Evolutionary conservation across 2,888 invertebrate genomes (phyloP).

Genomic region (Nemapogon koenigi): DNA sequence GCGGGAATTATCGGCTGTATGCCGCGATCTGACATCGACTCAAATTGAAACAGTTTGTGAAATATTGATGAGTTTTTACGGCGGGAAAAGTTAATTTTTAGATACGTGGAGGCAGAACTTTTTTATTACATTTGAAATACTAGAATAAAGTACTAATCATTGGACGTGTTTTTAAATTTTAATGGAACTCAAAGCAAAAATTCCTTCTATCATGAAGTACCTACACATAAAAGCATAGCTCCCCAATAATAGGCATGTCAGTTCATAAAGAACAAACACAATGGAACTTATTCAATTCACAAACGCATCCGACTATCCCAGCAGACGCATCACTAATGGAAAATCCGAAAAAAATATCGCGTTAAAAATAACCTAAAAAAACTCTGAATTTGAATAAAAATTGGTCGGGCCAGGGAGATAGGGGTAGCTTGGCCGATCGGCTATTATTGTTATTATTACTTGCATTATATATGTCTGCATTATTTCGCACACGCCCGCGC

Average conservation of each 20-base stretch:
- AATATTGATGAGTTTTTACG: neutral
- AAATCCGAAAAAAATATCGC: constrained; percentile 58
- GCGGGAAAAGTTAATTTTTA: neutral
- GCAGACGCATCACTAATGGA: constrained; percentile 55
- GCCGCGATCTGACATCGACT: neutral
- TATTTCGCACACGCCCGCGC: constrained; percentile 52
- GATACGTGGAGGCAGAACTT: too few relatives aligned
- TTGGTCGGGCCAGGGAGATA: constrained; percentile 49
- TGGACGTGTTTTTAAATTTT: too few relatives aligned
- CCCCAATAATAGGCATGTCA: too few relatives aligned
- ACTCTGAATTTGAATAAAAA: constrained; percentile 61
- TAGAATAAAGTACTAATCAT: too few relatives aligned
- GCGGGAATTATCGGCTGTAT: constrained; percentile 1
- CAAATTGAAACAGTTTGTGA: neutral
- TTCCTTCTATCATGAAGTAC: too few relatives aligned
- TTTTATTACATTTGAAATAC: too few relatives aligned
- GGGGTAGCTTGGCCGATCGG: constrained; percentile 42
- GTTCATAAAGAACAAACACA: neutral
- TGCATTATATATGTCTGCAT: constrained; percentile 64
- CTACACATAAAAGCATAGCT: too few relatives aligned
- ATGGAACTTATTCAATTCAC: neutral
- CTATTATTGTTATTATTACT: constrained; percentile 65
- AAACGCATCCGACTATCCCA: constrained; percentile 33
- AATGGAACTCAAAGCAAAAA: too few relatives aligned
- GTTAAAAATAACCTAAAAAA: constrained; percentile 48